Evolutionary conservation across 2,113 vertebrate species (phyloP).

Genomic region (Ammodytes dubius): DNA sequence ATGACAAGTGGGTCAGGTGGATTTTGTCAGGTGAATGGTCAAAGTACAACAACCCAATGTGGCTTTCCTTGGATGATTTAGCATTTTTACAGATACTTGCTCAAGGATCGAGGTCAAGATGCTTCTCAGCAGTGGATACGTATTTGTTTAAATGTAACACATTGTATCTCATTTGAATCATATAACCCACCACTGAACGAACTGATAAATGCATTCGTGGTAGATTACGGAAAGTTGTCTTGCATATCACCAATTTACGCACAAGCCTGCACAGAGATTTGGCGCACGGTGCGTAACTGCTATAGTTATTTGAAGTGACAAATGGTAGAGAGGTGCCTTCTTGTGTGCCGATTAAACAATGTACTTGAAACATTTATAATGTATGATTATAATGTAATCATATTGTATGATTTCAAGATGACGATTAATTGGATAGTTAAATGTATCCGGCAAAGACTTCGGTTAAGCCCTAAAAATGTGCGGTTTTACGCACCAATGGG

Average conservation of each 20-base stretch:
- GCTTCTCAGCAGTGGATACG: neutral
- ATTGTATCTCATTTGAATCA: neutral
- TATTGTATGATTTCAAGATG: neutral
- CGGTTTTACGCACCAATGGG: neutral
- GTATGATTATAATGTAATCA: too few species aligned
- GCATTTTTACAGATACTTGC: constrained; percentile 6
- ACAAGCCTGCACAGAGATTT: neutral
- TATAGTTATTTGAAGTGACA: neutral
- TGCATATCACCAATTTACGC: neutral
- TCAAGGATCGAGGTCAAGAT: constrained; percentile 18
- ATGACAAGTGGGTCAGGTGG: constrained; percentile 9
- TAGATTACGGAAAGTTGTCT: neutral
- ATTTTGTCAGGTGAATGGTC: constrained; percentile 21
- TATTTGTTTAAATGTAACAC: neutral
- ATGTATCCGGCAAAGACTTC: neutral
- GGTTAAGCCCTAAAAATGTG: neutral
- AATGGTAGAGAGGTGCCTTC: neutral
- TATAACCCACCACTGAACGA: neutral
- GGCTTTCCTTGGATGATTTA: constrained; percentile 14
- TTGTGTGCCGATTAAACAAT: neutral
- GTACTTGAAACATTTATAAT: too few species aligned
- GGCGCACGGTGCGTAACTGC: too few species aligned
- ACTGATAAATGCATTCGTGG: neutral
- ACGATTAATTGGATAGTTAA: neutral
- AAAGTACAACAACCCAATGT: constrained; percentile 25